Evolutionary conservation across 2,113 vertebrate genomes (phyloP).

Genomic region (Phrynocephalus versicolor): DNA sequence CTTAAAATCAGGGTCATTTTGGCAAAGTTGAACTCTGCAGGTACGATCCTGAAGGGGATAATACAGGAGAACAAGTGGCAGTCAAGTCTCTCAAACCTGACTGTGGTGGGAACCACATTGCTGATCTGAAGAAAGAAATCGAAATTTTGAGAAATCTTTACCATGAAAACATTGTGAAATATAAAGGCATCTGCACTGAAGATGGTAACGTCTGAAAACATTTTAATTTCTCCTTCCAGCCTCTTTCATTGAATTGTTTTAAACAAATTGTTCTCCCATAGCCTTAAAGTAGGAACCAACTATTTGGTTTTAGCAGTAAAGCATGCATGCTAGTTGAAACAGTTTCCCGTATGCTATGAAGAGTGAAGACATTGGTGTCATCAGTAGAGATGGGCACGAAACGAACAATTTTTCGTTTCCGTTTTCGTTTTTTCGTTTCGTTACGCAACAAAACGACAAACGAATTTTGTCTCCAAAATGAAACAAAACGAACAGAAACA

Average conservation of each 20-base stretch:
- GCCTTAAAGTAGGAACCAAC: not conserved
- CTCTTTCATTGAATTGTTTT: not conserved
- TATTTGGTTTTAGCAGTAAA: not conserved
- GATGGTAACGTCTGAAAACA: slow-evolving; percentile 79
- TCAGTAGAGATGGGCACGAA: too few species aligned
- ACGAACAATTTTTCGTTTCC: too few species aligned
- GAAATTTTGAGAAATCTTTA: slow-evolving; percentile 94
- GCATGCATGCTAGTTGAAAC: too few species aligned
- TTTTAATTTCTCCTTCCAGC: not conserved
- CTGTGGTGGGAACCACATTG: slow-evolving; percentile 88
- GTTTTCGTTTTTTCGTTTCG: too few species aligned
- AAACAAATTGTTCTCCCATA: not conserved
- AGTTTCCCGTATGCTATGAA: too few species aligned
- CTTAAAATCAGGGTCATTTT: slow-evolving; percentile 87
- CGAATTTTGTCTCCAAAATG: too few species aligned
- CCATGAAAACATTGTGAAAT: slow-evolving; percentile 97
- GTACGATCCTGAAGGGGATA: slow-evolving; percentile 93
- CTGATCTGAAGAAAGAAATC: slow-evolving; percentile 92
- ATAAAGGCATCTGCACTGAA: slow-evolving; percentile 95
- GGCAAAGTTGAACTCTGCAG: slow-evolving; percentile 96
- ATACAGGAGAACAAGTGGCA: slow-evolving; percentile 93
- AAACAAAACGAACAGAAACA: too few species aligned
- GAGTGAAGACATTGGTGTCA: too few species aligned
- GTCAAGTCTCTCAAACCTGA: slow-evolving; percentile 97
- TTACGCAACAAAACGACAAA: too few species aligned